phyloP scores from a whole-genome alignment of 2,113 vertebrate genomes.

The Diglossa brunneiventris region DNA sequence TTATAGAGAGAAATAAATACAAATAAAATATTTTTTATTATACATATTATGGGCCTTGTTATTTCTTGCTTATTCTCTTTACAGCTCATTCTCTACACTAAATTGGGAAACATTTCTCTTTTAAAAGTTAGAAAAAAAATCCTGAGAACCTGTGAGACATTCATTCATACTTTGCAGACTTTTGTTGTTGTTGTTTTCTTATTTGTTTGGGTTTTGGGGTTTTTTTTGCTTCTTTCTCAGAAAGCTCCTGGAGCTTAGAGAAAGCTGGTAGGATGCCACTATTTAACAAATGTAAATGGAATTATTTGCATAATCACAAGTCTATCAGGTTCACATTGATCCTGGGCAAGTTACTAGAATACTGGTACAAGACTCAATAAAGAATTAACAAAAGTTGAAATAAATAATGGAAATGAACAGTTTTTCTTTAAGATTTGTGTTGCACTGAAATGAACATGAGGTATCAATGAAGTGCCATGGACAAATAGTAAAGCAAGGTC shows the following conservation, averaged over 20 bases:
- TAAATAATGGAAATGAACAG: background rate
- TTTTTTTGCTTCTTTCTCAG: background rate
- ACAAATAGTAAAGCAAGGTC: background rate
- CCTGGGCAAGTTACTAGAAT: background rate
- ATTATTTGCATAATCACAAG: background rate
- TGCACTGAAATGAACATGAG: background rate
- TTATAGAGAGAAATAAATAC: background rate
- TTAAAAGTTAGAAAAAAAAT: background rate
- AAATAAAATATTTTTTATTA: background rate
- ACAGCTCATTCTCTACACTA: background rate
- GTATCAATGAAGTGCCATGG: background rate
- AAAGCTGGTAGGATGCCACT: background rate
- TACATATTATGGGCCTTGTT: background rate
- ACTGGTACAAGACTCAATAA: background rate
- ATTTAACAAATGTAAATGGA: background rate
- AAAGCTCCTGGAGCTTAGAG: background rate
- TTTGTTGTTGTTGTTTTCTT: background rate
- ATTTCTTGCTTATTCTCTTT: background rate
- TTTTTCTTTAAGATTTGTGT: background rate
- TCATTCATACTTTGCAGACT: background rate
- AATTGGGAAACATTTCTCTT: background rate
- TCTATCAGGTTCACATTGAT: background rate
- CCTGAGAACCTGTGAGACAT: background rate
- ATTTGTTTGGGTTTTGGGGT: background rate
- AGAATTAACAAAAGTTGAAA: background rate